Conservation (phyloP, 1,140 invertebrate species). For the Drosophila oshimai region DNA sequence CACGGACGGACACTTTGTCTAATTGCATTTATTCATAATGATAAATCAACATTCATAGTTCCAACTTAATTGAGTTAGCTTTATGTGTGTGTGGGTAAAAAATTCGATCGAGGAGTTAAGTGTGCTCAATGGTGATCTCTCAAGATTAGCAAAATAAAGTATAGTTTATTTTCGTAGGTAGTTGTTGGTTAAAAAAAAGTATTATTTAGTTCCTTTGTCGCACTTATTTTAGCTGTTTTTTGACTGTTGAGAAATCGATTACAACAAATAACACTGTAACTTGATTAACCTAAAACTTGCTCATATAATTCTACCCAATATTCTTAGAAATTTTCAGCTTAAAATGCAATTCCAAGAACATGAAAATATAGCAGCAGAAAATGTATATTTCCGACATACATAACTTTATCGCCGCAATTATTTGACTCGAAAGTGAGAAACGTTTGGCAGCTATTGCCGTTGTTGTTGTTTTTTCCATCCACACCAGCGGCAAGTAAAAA, state of each 20-base stretch:
- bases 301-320: slow-evolving; percentile 10
- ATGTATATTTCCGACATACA: slow-evolving; percentile 39
- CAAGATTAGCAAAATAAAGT: too few species aligned
- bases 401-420: slow-evolving; percentile 40
- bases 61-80: slow-evolving; percentile 17
- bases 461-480: slow-evolving; percentile 23
- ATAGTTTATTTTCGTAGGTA: too few species aligned
- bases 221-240: not conserved
- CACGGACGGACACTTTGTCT: slow-evolving; percentile 46
- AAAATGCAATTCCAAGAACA: slow-evolving; percentile 36
- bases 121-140: too few species aligned
- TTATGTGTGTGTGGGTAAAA: not conserved
- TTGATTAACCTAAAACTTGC: not conserved
- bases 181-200: too few species aligned
- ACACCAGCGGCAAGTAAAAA: slow-evolving; percentile 46
- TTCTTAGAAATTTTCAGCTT: slow-evolving; percentile 3
- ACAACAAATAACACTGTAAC: slow-evolving; percentile 5
- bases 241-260: too few species aligned
- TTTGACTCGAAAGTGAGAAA: slow-evolving; percentile 46
- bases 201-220: too few species aligned
- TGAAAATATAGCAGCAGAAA: slow-evolving; percentile 9
- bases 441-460: slow-evolving; percentile 9
- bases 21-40: slow-evolving; percentile 61
- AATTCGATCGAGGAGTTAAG: slow-evolving; percentile 3
- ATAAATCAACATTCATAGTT: slow-evolving; percentile 43